Conservation (phyloP, 2,113 vertebrate genomes). For the Poicephalus meyeri region DNA sequence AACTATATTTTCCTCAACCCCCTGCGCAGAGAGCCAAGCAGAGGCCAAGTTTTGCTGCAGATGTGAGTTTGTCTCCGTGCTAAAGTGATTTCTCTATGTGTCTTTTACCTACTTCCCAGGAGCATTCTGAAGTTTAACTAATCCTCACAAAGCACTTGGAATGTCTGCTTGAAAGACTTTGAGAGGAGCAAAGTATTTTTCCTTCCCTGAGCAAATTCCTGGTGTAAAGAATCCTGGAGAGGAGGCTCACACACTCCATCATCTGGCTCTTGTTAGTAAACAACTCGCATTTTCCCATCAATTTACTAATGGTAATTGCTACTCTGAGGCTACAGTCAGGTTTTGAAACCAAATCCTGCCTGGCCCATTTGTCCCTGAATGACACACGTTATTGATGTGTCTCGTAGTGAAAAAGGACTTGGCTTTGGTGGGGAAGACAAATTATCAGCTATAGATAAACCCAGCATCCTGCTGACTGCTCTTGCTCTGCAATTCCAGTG, state of each 20-base stretch:
- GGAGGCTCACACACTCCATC: not conserved
- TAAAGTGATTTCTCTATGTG: not conserved
- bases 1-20: not conserved
- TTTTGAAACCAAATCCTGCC: slow-evolving; percentile 24
- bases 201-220: slow-evolving; percentile 1
- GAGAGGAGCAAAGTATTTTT: not conserved
- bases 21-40: not conserved
- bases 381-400: slow-evolving; percentile 8
- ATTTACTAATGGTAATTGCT: slow-evolving; percentile 57
- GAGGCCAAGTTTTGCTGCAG: not conserved
- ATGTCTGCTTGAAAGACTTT: not conserved
- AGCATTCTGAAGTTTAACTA: not conserved
- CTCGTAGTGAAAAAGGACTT: not conserved
- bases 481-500: not conserved
- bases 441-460: not conserved
- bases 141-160: not conserved
- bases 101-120: not conserved
- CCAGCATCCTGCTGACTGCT: not conserved
- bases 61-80: not conserved
- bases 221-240: not conserved
- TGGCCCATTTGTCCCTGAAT: slow-evolving; percentile 30
- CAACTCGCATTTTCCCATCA: slow-evolving; percentile 37
- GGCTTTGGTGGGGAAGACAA: not conserved
- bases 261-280: slow-evolving; percentile 58
- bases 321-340: slow-evolving; percentile 32